Percentiles rank a stretch among this genome's conserved stretches.
phyloP scores from a whole-genome alignment of 1,140 invertebrate species.

The Heliconius eleuchia region DNA sequence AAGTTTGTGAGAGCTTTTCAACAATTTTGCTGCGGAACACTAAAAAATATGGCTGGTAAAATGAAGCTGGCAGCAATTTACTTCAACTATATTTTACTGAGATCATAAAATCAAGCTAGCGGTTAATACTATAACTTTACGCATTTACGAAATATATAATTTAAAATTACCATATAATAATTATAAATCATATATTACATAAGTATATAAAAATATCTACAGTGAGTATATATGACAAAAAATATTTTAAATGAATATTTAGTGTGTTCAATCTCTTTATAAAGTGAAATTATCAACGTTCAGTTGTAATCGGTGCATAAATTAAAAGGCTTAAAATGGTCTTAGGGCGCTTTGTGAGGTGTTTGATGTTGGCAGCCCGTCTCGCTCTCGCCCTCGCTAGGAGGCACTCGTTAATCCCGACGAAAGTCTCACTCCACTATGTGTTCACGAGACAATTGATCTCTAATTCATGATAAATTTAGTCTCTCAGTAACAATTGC shows the following conservation, averaged over 20 bases:
- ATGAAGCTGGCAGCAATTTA: conserved; percentile 18
- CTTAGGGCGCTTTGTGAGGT: conserved; percentile 17
- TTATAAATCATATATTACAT: no score
- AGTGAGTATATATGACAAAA: neutral
- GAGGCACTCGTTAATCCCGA: conserved; percentile 24
- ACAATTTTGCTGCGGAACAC: conserved; percentile 10
- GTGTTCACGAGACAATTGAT: conserved; percentile 26
- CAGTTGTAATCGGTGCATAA: conserved; percentile 26
- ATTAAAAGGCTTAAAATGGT: conserved; percentile 30
- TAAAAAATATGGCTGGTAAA: conserved; percentile 25
- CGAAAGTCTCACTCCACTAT: conserved; percentile 16
- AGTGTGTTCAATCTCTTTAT: conserved; percentile 22
- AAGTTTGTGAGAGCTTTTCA: neutral
- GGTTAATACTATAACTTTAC: neutral
- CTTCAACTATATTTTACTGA: conserved; percentile 25
- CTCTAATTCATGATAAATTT: neutral
- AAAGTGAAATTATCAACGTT: conserved; percentile 22
- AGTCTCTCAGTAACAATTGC: neutral
- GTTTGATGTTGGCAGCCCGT: conserved; percentile 21
- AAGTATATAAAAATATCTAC: neutral
- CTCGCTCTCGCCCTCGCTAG: conserved; percentile 13
- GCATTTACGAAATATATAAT: neutral
- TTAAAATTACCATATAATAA: no score
- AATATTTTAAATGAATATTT: neutral
- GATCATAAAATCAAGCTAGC: conserved; percentile 20